Conservation (phyloP, 2,888 invertebrate species). For the Tridacna crocea region DNA sequence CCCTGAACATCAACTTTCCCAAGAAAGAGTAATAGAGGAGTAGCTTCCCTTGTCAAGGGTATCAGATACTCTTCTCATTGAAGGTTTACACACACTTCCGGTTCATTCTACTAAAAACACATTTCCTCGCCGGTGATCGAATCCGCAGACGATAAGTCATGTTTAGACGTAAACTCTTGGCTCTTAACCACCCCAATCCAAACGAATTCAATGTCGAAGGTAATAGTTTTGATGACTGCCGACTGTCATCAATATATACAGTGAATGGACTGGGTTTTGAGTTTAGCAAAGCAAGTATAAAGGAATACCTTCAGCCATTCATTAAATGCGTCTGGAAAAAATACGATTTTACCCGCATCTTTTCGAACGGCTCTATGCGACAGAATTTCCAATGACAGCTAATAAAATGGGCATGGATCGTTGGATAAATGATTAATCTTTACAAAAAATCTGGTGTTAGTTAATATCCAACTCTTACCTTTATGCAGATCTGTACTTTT, state of each 20-base stretch:
- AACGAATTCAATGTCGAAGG: constrained; percentile 90
- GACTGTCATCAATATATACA: background rate
- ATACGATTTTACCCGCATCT: too few species aligned
- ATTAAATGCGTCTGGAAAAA: too few species aligned
- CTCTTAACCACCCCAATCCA: constrained; percentile 91
- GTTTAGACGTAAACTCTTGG: constrained; percentile 91
- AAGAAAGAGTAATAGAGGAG: background rate
- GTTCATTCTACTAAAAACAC: background rate
- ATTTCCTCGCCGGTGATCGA: background rate
- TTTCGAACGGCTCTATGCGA: too few species aligned
- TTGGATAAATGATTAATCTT: too few species aligned
- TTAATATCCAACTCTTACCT: too few species aligned
- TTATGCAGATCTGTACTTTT: too few species aligned
- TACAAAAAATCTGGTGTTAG: too few species aligned
- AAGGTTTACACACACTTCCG: constrained; percentile 19
- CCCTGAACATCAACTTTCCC: too few species aligned
- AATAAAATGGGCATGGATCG: too few species aligned
- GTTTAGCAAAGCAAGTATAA: too few species aligned
- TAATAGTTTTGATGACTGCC: constrained; percentile 82
- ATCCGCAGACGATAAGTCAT: constrained; percentile 84
- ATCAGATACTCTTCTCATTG: constrained; percentile 2
- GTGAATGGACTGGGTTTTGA: background rate
- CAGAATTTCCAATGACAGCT: too few species aligned
- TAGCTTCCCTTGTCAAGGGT: constrained; percentile 5
- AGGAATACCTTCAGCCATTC: too few species aligned